Conservation (phyloP, 2,113 vertebrate genomes). For the Hydrolagus affinis region DNA sequence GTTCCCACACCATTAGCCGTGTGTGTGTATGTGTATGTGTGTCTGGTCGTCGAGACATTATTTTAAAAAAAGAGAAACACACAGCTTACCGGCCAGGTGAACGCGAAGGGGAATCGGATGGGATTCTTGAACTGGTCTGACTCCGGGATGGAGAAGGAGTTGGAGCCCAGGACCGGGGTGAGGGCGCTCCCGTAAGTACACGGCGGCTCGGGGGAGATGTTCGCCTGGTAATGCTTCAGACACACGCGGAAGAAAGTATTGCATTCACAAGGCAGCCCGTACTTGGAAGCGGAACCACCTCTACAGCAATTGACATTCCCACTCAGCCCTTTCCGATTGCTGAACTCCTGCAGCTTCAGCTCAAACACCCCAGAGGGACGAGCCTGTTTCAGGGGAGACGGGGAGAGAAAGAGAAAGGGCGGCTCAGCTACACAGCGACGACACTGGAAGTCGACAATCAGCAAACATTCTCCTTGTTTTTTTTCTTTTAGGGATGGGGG, state of each 20-base stretch:
- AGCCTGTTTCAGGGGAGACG: slow-evolving; percentile 53
- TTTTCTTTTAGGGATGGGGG: too few relatives aligned
- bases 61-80: too few relatives aligned
- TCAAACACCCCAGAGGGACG: slow-evolving; percentile 87
- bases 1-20: slow-evolving; percentile 48
- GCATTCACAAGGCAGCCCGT: slow-evolving; percentile 82
- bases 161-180: slow-evolving; percentile 88
- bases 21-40: neutral
- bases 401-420: neutral
- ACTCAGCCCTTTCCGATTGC: slow-evolving; percentile 81
- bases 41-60: too few relatives aligned
- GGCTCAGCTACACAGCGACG: neutral
- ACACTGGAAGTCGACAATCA: too few relatives aligned
- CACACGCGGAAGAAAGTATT: slow-evolving; percentile 96
- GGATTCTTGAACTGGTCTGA: slow-evolving; percentile 81
- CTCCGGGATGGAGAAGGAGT: slow-evolving; percentile 91
- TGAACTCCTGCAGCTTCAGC: slow-evolving; percentile 93
- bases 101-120: slow-evolving; percentile 81
- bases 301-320: slow-evolving; percentile 86
- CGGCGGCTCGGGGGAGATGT: slow-evolving; percentile 89
- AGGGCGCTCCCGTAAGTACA: slow-evolving; percentile 91
- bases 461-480: neutral
- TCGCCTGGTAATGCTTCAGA: slow-evolving; percentile 93
- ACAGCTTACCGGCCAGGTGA: slow-evolving; percentile 93
- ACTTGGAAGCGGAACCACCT: slow-evolving; percentile 42